A percentile compares a stretch with the other conserved stretches of the same genome.
Conservation (phyloP, 2,888 invertebrate species). For the Phlogophora meticulosa region DNA sequence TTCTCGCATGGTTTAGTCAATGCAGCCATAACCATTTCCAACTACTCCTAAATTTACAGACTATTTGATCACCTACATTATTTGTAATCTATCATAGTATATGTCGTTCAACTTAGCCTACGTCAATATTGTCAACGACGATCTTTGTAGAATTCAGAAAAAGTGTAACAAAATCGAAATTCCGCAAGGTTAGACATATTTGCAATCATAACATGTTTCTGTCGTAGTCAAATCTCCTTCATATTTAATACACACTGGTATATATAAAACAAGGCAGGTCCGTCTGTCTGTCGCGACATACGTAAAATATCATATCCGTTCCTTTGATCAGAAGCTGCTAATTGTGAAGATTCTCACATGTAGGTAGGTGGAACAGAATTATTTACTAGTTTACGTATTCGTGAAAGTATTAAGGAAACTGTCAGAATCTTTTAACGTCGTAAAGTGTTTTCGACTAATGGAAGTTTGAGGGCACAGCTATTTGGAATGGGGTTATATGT, state of each 20-base stretch:
- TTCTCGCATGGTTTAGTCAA: too few species aligned
- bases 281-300: slow-evolving; percentile 53
- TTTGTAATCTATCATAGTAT: too few species aligned
- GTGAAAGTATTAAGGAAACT: slow-evolving; percentile 50
- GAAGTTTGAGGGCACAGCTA: slow-evolving; percentile 24
- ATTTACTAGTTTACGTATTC: slow-evolving; percentile 54
- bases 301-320: slow-evolving; percentile 67
- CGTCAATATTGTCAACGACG: not conserved
- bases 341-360: slow-evolving; percentile 59
- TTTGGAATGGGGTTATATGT: slow-evolving; percentile 12
- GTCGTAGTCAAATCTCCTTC: slow-evolving; percentile 26
- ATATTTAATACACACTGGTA: slow-evolving; percentile 28
- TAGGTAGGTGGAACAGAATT: slow-evolving; percentile 53
- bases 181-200: slow-evolving; percentile 37
- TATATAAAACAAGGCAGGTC: slow-evolving; percentile 47
- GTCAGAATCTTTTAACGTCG: slow-evolving; percentile 42
- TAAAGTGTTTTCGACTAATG: slow-evolving; percentile 21
- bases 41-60: not conserved
- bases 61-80: too few species aligned
- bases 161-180: slow-evolving; percentile 18
- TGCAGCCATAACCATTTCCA: not conserved
- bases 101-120: not conserved
- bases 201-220: slow-evolving; percentile 48
- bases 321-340: slow-evolving; percentile 63
- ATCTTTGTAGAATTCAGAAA: slow-evolving; percentile 10